Percentiles rank a stretch among this genome's conserved stretches.
These are phyloP conservation scores for Oscheius sp. DNA, from an alignment of 2,888 invertebrate species.

Conservation along the genomic window DNA sequence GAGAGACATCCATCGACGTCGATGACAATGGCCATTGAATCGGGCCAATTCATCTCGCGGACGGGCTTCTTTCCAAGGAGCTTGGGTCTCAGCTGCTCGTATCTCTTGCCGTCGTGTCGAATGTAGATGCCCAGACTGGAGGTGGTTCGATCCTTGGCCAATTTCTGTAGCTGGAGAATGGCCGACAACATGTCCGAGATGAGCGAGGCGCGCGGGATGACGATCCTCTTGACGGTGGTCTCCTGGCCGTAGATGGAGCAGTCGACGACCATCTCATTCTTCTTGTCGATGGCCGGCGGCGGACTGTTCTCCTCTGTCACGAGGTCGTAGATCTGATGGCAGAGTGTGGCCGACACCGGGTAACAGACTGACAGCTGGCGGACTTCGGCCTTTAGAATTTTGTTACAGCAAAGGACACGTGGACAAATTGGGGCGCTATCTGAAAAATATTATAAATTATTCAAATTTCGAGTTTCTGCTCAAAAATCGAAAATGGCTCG, in stretches of 20 bases:
- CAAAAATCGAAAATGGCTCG: not conserved
- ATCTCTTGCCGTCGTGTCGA: conserved; percentile 32
- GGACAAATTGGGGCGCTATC: conserved; percentile 36
- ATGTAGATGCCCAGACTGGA: conserved; percentile 48
- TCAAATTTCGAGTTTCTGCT: not conserved
- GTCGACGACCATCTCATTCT: conserved; percentile 51
- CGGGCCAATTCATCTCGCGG: conserved; percentile 13
- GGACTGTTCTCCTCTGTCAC: not conserved
- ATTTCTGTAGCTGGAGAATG: conserved; percentile 49
- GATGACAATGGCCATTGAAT: conserved; percentile 10
- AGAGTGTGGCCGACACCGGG: not conserved
- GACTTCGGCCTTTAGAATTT: conserved; percentile 41
- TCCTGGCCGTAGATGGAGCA: conserved; percentile 55
- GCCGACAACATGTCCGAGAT: conserved; percentile 53
- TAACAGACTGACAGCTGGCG: conserved; percentile 16
- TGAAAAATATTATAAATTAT: not conserved
- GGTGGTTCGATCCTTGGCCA: conserved; percentile 40
- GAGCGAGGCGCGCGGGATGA: conserved; percentile 41
- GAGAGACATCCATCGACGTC: conserved; percentile 10
- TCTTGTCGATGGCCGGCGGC: conserved; percentile 7
- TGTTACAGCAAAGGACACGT: conserved; percentile 44
- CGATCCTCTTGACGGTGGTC: conserved; percentile 49
- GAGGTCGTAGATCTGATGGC: conserved; percentile 1
- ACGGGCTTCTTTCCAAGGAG: conserved; percentile 23
- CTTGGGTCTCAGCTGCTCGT: conserved; percentile 18